phyloP scores from a whole-genome alignment of 2,888 invertebrate genomes.

The Notodromas monacha region DNA sequence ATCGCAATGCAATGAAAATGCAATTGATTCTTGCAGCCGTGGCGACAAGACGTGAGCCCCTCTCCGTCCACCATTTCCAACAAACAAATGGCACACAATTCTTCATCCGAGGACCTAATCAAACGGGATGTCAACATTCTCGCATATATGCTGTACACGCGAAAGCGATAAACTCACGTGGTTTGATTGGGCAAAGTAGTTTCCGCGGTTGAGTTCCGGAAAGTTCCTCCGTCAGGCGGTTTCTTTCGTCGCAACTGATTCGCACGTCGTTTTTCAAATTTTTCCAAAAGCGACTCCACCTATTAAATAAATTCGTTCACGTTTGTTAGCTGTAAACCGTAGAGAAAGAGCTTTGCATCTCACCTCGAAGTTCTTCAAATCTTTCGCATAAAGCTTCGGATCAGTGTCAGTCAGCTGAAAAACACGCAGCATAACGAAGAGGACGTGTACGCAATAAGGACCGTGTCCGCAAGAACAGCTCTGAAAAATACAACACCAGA shows the following conservation, averaged over 20 bases:
- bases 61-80: conserved; percentile 19
- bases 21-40: conserved; percentile 17
- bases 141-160: too few relatives aligned
- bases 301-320: conserved; percentile 9
- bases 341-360: conserved; percentile 8
- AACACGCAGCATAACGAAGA: conserved; percentile 20
- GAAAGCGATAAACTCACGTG: too few relatives aligned
- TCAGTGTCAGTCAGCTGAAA: conserved; percentile 17
- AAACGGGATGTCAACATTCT: too few relatives aligned
- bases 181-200: too few relatives aligned
- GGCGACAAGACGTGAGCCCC: conserved; percentile 16
- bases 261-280: conserved; percentile 14
- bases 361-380: conserved; percentile 19
- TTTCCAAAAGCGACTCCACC: conserved; percentile 16
- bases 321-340: neutral
- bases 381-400: conserved; percentile 15
- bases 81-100: conserved; percentile 18
- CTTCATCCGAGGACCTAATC: conserved; percentile 14
- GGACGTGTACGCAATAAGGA: conserved; percentile 18
- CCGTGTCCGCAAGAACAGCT: conserved; percentile 18
- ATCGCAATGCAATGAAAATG: conserved; percentile 19
- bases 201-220: neutral
- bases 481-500: conserved; percentile 12
- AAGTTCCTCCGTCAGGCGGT: neutral
- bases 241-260: neutral